These are phyloP conservation scores for Coelopa frigida DNA, from an alignment of 1,140 invertebrate genomes.

Conservation along the genomic window DNA sequence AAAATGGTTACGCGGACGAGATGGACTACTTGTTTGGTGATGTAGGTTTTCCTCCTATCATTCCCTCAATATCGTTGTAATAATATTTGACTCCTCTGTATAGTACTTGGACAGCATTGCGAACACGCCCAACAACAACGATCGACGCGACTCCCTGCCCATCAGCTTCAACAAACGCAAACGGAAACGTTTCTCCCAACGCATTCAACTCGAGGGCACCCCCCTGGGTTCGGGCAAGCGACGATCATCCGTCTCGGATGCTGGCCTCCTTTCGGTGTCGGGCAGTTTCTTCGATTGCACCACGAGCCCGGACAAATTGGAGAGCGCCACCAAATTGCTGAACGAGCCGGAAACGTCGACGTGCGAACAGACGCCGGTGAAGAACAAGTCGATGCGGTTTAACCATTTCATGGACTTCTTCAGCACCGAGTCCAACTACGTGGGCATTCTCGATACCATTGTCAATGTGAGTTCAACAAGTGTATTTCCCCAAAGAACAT, in stretches of 20 bases:
- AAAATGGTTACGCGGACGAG: conserved; percentile 90
- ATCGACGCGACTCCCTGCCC: conserved; percentile 53
- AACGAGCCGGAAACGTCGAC: conserved; percentile 47
- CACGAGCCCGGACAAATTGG: conserved; percentile 61
- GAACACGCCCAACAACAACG: conserved; percentile 44
- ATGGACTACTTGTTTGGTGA: conserved; percentile 79
- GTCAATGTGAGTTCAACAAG: conserved; percentile 70
- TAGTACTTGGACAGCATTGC: conserved; percentile 44
- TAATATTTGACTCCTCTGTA: background rate
- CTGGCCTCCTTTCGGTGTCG: conserved; percentile 72
- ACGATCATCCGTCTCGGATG: conserved; percentile 74
- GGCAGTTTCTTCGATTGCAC: conserved; percentile 83
- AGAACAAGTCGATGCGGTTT: conserved; percentile 59
- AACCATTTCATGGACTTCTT: conserved; percentile 86
- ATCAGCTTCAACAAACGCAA: conserved; percentile 52
- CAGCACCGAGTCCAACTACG: conserved; percentile 96
- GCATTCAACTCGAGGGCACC: conserved; percentile 35
- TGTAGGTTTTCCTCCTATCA: conserved; percentile 49
- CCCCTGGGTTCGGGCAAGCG: conserved; percentile 54
- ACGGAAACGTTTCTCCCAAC: conserved; percentile 58
- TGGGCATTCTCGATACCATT: conserved; percentile 88
- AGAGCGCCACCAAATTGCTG: conserved; percentile 35
- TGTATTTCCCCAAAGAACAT: conserved; percentile 40
- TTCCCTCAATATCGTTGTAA: background rate
- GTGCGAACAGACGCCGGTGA: conserved; percentile 43